Conservation (phyloP, 1,140 invertebrate species). For the Musca vetustissima region DNA sequence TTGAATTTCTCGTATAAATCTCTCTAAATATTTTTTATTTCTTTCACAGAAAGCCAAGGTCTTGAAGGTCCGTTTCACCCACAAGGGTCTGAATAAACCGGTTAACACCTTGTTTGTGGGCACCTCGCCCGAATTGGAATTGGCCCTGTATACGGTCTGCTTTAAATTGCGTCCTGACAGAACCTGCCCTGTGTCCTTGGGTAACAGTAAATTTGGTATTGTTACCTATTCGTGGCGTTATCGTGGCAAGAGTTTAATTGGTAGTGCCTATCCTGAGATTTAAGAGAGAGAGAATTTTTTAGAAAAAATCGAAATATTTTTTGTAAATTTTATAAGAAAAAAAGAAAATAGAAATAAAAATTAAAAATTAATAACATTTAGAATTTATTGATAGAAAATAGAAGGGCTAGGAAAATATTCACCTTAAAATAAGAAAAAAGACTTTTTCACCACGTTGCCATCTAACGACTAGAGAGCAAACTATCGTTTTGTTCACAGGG, state of each 20-base stretch:
- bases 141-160: slow-evolving; percentile 87
- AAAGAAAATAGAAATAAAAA: background rate
- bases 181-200: slow-evolving; percentile 71
- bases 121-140: slow-evolving; percentile 89
- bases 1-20: background rate
- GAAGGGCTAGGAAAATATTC: too few relatives aligned
- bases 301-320: background rate
- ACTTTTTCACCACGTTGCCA: too few relatives aligned
- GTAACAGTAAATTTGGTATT: slow-evolving; percentile 70
- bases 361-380: too few relatives aligned
- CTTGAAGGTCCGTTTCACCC: slow-evolving; percentile 75
- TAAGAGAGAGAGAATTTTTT: slow-evolving; percentile 47
- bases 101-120: slow-evolving; percentile 83
- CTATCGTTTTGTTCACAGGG: too few relatives aligned
- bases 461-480: too few relatives aligned
- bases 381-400: too few relatives aligned
- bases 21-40: slow-evolving; percentile 36
- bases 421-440: too few relatives aligned
- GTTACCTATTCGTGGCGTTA: slow-evolving; percentile 73
- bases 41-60: slow-evolving; percentile 73
- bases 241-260: slow-evolving; percentile 73
- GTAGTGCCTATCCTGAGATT: slow-evolving; percentile 78
- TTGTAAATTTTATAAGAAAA: background rate
- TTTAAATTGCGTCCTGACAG: slow-evolving; percentile 71
- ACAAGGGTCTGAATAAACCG: slow-evolving; percentile 74